These are phyloP conservation scores for Fukomys damarensis DNA, from an alignment of 2,113 vertebrate genomes.

Conservation along the genomic window DNA sequence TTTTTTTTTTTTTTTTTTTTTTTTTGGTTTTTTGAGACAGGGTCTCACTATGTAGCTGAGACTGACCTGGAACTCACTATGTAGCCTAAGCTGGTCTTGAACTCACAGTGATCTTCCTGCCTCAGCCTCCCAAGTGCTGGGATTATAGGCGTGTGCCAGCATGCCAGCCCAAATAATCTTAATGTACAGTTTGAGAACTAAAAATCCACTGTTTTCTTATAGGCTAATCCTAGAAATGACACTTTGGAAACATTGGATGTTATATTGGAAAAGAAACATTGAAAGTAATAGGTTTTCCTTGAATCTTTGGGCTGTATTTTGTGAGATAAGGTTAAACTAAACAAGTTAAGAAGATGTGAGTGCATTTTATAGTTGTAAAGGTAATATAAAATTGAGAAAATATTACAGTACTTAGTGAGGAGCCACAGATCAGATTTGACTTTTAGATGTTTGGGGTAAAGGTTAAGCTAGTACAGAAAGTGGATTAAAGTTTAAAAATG, in stretches of 20 bases:
- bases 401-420: not conserved
- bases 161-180: too few relatives aligned
- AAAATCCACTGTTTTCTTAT: constrained; percentile 1
- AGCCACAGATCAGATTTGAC: constrained; percentile 3
- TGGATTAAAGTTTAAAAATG: not conserved
- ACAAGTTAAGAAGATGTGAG: not conserved
- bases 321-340: constrained; percentile 37
- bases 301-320: not conserved
- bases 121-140: too few relatives aligned
- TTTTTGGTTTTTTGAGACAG: too few relatives aligned
- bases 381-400: not conserved
- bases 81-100: too few relatives aligned
- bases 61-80: too few relatives aligned
- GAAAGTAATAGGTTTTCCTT: constrained; percentile 11
- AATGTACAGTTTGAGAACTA: constrained; percentile 14
- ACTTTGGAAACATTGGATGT: not conserved
- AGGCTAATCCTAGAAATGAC: not conserved
- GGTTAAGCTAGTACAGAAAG: not conserved
- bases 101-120: too few relatives aligned
- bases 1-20: too few relatives aligned
- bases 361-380: constrained; percentile 18
- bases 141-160: too few relatives aligned
- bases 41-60: too few relatives aligned
- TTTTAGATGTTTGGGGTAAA: not conserved
- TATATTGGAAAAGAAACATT: not conserved